phyloP scores from a whole-genome alignment of 2,888 invertebrate species.

The Phalangium opilio region DNA sequence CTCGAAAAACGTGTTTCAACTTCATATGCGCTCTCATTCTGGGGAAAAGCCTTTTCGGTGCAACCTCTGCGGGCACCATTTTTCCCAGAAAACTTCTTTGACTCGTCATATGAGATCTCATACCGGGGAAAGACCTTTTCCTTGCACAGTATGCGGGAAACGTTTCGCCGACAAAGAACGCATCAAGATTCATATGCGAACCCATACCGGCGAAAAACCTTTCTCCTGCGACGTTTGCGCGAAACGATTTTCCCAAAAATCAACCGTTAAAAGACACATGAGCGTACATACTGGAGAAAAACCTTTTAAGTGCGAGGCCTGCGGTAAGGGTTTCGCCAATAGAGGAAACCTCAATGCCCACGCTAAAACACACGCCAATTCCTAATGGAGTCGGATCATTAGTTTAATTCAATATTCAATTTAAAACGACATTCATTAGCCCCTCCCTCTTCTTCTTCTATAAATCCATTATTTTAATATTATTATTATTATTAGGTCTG shows the following conservation, averaged over 20 bases:
- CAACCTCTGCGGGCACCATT: conserved; percentile 52
- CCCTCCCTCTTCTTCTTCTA: no score
- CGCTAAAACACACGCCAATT: conserved; percentile 21
- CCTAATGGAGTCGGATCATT: no score
- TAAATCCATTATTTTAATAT: no score
- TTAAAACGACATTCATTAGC: no score
- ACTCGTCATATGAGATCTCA: conserved; percentile 48
- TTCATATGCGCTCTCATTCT: conserved; percentile 51
- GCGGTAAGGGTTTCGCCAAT: conserved; percentile 48
- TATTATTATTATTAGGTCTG: no score
- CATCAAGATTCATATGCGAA: conserved; percentile 23
- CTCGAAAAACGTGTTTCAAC: conserved; percentile 22
- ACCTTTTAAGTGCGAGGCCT: conserved; percentile 55
- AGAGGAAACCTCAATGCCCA: conserved; percentile 23
- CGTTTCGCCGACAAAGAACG: conserved; percentile 23
- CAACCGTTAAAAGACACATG: conserved; percentile 24
- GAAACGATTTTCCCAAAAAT: conserved; percentile 23
- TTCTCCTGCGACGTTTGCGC: conserved; percentile 23
- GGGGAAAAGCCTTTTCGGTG: conserved; percentile 54
- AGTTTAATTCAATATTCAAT: no score
- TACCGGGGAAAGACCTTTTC: conserved; percentile 26
- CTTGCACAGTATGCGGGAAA: conserved; percentile 22
- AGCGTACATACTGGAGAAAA: conserved; percentile 49
- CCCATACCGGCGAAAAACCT: conserved; percentile 23
- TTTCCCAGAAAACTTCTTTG: conserved; percentile 60